These are phyloP conservation scores for Hippocampus barbouri DNA, from an alignment of 2,113 vertebrate genomes.

Conservation along the genomic window DNA sequence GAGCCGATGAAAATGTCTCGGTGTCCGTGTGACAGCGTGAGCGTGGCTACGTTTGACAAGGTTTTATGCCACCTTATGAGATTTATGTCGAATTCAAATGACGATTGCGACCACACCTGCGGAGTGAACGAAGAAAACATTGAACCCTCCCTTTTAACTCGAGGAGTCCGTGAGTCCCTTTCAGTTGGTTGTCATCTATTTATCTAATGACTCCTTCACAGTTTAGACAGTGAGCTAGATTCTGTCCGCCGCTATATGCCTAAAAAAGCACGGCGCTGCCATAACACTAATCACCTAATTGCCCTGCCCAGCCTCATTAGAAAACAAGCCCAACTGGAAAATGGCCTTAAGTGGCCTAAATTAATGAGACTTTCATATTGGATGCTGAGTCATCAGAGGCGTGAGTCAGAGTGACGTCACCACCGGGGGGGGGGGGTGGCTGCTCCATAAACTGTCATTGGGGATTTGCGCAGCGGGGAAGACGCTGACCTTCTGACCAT, in stretches of 20 bases:
- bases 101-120: constrained; percentile 40
- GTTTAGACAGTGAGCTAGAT: constrained; percentile 56
- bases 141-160: constrained; percentile 23
- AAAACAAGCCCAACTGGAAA: constrained; percentile 72
- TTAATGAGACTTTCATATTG: constrained; percentile 64
- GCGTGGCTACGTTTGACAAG: constrained; percentile 30
- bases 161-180: constrained; percentile 22
- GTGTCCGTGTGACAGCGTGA: constrained; percentile 22
- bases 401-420: constrained; percentile 55
- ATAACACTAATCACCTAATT: constrained; percentile 70
- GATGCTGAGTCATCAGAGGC: constrained; percentile 59
- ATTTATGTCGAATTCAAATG: constrained; percentile 43
- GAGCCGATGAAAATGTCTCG: constrained; percentile 9
- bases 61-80: constrained; percentile 34
- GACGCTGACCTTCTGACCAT: constrained; percentile 41
- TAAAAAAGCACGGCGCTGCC: constrained; percentile 65
- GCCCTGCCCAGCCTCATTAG: constrained; percentile 68
- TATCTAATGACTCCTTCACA: constrained; percentile 66
- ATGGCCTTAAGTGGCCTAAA: constrained; percentile 68
- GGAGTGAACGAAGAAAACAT: constrained; percentile 20
- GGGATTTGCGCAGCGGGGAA: constrained; percentile 30
- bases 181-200: constrained; percentile 66
- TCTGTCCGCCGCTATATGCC: constrained; percentile 57
- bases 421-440: constrained; percentile 29
- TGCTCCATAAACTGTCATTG: constrained; percentile 54